phyloP scores from a whole-genome alignment of 2,888 invertebrate genomes.

The Trachelus troglodyta region DNA sequence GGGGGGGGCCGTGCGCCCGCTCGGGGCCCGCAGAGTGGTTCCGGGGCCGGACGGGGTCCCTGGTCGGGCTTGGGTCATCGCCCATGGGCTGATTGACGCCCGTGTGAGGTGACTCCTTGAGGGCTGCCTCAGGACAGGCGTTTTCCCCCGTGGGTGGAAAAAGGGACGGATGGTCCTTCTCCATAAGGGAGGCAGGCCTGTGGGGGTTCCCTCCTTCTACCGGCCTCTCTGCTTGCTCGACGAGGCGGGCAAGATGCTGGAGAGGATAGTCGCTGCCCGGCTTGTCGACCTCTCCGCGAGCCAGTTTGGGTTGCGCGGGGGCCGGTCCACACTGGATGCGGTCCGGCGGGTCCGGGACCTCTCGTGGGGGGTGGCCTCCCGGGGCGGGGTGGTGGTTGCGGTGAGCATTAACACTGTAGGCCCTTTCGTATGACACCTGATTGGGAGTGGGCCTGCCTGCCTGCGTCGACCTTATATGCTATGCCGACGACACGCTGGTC shows the following conservation, averaged over 20 bases:
- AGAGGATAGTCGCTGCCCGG: not conserved
- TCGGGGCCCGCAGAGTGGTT: too few species aligned
- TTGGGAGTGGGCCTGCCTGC: too few species aligned
- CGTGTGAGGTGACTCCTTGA: too few species aligned
- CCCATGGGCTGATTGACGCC: too few species aligned
- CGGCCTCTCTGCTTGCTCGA: not conserved
- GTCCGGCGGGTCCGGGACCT: not conserved
- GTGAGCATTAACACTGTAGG: not conserved
- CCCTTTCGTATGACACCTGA: too few species aligned
- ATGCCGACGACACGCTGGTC: too few species aligned
- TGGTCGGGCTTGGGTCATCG: too few species aligned
- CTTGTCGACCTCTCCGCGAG: not conserved
- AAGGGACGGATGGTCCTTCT: not conserved
- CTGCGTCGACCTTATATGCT: too few species aligned
- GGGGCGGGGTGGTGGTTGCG: not conserved
- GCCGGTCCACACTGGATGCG: conserved; percentile 2
- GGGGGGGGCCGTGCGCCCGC: too few species aligned
- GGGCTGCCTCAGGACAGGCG: too few species aligned
- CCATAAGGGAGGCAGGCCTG: not conserved
- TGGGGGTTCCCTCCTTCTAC: not conserved
- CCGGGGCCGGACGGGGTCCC: too few species aligned
- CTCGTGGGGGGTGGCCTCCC: not conserved
- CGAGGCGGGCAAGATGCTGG: conserved; percentile 2
- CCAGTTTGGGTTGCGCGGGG: conserved; percentile 11
- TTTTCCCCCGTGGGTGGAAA: not conserved